phyloP scores from a whole-genome alignment of 2,888 invertebrate genomes.

The Parasteatoda lunata region DNA sequence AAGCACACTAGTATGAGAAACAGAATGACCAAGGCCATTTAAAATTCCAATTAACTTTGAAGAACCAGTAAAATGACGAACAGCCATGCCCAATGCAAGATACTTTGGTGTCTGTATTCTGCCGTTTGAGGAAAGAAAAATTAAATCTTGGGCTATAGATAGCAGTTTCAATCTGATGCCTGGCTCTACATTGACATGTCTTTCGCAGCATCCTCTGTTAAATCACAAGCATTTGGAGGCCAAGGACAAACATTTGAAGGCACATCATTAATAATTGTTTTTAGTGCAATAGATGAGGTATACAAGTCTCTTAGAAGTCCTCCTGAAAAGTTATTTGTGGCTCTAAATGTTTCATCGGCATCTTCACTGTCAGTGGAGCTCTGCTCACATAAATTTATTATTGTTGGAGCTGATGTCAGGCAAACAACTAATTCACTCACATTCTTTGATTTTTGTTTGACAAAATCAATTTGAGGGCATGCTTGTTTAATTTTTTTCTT shows the following conservation, averaged over 20 bases:
- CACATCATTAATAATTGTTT: background rate
- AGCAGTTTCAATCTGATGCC: too few species aligned
- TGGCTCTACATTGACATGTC: too few species aligned
- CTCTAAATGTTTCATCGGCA: too few species aligned
- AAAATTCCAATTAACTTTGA: slow-evolving; percentile 12
- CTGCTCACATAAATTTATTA: background rate
- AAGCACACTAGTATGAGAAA: too few species aligned
- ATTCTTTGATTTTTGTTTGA: background rate
- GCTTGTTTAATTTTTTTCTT: too few species aligned
- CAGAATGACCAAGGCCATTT: slow-evolving; percentile 13
- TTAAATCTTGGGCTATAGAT: too few species aligned
- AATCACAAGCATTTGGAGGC: background rate
- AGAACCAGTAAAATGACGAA: slow-evolving; percentile 18
- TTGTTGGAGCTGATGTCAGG: background rate
- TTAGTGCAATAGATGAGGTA: too few species aligned
- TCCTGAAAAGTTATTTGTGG: too few species aligned
- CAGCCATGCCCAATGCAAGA: slow-evolving; percentile 11
- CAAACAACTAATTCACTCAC: background rate
- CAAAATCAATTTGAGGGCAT: background rate
- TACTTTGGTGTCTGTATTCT: slow-evolving; percentile 4
- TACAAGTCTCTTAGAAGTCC: too few species aligned
- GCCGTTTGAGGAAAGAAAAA: too few species aligned
- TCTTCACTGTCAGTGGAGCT: background rate
- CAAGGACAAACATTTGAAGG: too few species aligned
- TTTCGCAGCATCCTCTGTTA: background rate